These are phyloP conservation scores for Desoria tigrina DNA, from an alignment of 2,888 invertebrate genomes.

Conservation along the genomic window DNA sequence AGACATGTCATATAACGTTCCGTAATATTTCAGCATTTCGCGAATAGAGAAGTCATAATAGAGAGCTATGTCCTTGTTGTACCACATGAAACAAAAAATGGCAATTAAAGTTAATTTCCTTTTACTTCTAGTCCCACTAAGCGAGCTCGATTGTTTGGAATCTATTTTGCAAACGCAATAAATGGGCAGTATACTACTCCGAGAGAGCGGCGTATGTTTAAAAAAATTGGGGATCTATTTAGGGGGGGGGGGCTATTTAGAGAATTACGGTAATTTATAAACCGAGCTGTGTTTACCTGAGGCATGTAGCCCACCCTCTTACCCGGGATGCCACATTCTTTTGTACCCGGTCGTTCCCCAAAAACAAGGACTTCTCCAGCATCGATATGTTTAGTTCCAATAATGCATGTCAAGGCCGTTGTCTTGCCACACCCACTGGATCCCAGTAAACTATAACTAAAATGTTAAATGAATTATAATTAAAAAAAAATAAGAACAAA, in stretches of 20 bases:
- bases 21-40: constrained; percentile 30
- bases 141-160: background rate
- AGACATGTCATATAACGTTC: constrained; percentile 12
- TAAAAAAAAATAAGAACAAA: constrained; percentile 6
- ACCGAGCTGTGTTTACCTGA: constrained; percentile 22
- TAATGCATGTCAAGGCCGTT: constrained; percentile 85
- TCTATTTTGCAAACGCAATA: too few relatives aligned
- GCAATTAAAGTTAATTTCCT: background rate
- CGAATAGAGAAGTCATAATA: constrained; percentile 42
- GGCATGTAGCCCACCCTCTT: constrained; percentile 91
- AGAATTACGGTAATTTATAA: too few relatives aligned
- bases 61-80: constrained; percentile 40
- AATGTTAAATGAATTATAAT: constrained; percentile 49
- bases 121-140: background rate
- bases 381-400: constrained; percentile 80
- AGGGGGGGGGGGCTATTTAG: too few relatives aligned
- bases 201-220: too few relatives aligned
- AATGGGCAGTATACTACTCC: too few relatives aligned
- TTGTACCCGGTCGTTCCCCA: constrained; percentile 84
- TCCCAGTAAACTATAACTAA: constrained; percentile 87
- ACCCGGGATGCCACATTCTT: constrained; percentile 86
- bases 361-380: constrained; percentile 85
- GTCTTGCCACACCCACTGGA: constrained; percentile 90
- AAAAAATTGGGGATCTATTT: too few relatives aligned
- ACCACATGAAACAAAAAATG: background rate